Conservation (phyloP, 2,797 vertebrate genomes). For the Lophotriccus pileatus region DNA sequence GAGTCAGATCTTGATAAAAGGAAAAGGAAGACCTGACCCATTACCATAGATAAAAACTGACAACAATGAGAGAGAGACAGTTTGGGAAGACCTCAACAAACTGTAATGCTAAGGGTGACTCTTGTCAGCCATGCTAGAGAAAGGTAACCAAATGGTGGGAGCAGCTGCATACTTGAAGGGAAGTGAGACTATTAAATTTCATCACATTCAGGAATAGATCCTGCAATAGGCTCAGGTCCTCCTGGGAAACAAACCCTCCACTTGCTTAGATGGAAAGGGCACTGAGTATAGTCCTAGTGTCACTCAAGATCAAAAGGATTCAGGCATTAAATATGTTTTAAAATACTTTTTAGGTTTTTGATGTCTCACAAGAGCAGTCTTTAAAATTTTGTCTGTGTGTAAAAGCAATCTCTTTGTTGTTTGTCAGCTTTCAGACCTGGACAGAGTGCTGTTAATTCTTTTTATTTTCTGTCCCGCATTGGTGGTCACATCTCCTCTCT, state of each 20-base stretch:
- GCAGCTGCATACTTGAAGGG: neutral
- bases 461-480: neutral
- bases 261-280: neutral
- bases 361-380: neutral
- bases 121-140: neutral
- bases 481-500: neutral
- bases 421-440: neutral
- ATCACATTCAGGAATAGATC: neutral
- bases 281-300: neutral
- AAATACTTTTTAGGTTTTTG: neutral
- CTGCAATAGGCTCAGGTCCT: neutral
- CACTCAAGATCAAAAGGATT: neutral
- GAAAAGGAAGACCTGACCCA: neutral
- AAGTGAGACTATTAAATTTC: neutral
- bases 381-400: neutral
- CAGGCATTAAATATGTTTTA: neutral
- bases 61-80: rapidly evolving
- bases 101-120: neutral
- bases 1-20: neutral
- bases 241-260: rapidly evolving
- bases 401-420: neutral
- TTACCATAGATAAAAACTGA: neutral
- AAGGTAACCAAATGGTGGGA: neutral
- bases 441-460: neutral
- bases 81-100: neutral